Conservation (phyloP, 2,888 invertebrate genomes). For the Melipona beecheii region DNA sequence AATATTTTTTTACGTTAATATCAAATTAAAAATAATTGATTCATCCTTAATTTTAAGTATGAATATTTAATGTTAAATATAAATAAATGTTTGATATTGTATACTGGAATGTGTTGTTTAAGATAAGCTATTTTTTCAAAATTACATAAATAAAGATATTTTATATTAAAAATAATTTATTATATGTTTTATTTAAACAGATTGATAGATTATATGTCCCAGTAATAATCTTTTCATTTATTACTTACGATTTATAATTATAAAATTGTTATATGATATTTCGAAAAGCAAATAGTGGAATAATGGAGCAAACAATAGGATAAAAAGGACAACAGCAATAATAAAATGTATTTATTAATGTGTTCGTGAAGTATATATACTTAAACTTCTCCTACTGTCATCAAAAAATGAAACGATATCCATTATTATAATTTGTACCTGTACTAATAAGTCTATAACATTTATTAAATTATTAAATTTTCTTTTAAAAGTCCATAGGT, state of each 20-base stretch:
- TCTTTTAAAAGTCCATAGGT: too few species aligned
- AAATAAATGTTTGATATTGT: conserved; percentile 24
- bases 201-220: not conserved
- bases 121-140: not conserved
- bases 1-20: conserved; percentile 19
- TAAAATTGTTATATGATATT: not conserved
- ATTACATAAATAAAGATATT: not conserved
- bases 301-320: not conserved
- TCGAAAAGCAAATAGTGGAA: not conserved
- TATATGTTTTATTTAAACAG: not conserved
- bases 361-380: too few species aligned
- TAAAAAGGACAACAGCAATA: not conserved
- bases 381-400: too few species aligned
- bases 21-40: not conserved
- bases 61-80: conserved; percentile 6
- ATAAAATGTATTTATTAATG: not conserved
- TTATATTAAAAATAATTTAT: not conserved
- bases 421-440: too few species aligned
- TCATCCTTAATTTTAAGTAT: conserved; percentile 9
- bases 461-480: too few species aligned
- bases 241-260: not conserved
- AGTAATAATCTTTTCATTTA: not conserved
- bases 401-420: too few species aligned
- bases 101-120: not conserved
- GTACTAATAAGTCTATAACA: too few species aligned